phyloP scores from a whole-genome alignment of 2,113 vertebrate species.

The Antechinus flavipes region DNA sequence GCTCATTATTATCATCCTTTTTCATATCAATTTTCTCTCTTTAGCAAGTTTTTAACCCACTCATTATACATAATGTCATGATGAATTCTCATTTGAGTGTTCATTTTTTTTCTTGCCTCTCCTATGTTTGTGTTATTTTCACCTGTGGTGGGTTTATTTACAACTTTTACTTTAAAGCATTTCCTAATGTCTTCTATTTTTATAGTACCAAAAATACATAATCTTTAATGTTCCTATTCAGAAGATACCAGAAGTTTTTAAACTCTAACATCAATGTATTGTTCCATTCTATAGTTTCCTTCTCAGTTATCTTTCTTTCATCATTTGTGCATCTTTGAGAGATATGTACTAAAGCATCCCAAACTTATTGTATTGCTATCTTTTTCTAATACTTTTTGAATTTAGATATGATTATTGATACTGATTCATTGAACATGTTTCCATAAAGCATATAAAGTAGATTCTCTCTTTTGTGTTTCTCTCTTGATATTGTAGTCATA shows the following conservation, averaged over 20 bases:
- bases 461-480: background rate
- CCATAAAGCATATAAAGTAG: background rate
- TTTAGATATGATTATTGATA: background rate
- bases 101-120: background rate
- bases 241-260: background rate
- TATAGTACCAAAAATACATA: background rate
- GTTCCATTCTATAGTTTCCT: background rate
- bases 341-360: background rate
- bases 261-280: background rate
- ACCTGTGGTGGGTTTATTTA: background rate
- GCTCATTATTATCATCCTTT: background rate
- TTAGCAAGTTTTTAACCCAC: background rate
- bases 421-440: no score
- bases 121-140: background rate
- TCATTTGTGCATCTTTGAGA: background rate
- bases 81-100: background rate
- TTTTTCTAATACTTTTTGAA: background rate
- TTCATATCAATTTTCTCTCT: background rate
- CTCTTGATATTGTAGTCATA: background rate
- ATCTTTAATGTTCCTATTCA: background rate
- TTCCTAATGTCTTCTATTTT: background rate
- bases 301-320: no score
- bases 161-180: background rate
- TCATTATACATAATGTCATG: background rate
- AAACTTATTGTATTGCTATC: background rate